Base-by-base conservation (phyloP, 2,113 vertebrate species). In the Thunnus maccoyii region DNA sequence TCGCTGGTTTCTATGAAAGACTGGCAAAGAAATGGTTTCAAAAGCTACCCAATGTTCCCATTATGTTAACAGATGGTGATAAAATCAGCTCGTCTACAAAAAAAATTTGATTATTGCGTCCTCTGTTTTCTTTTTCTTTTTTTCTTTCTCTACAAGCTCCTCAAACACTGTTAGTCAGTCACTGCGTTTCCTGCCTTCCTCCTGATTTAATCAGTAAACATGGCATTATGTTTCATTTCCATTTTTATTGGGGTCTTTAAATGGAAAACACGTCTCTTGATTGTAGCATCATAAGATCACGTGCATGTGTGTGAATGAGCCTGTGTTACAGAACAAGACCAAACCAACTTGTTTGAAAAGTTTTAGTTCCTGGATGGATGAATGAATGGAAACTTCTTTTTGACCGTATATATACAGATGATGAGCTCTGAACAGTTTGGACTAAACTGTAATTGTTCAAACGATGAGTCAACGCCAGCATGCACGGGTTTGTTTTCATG, bases 31-130 rank as follows among this genome's bases (percentile, higher is more conserved):
- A 17, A 20, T 25, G 13, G 13, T 69, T 63, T 78, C 3, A 47
- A 44, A 78, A 41, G 41, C 3, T 36, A 57, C 54, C n/a, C 25
- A 12, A 10, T 72, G 17, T 75, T 80, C 48, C 47, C 48, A 48
- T n/a, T n/a, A 51, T 58, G 56, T 83, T 84, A 78, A 89, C 67
- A 73, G 25, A 36, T 65, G 25, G 27, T 66, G 16, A 64, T 79
- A n/a, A 76, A 76, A 83, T 81, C 62, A 52, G 57, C 82, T 82
- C 18, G 3, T 77, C 60, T 76, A 30, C 68, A 67, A 78, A 73
- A 47, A 41, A 25, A 83, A 84, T 79, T 60, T 22, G 70, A 81
- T 81, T 67, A 80, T 60, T 60, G n/a, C 15, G 16, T 9, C 7
- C 1, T 36, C 36, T 41, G 7, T 48, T 2, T 57, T 55, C 51